Percentiles rank a stretch among this genome's conserved stretches.
Evolutionary conservation across 2,113 vertebrate genomes (phyloP).

Genomic region (Pipra filicauda): DNA sequence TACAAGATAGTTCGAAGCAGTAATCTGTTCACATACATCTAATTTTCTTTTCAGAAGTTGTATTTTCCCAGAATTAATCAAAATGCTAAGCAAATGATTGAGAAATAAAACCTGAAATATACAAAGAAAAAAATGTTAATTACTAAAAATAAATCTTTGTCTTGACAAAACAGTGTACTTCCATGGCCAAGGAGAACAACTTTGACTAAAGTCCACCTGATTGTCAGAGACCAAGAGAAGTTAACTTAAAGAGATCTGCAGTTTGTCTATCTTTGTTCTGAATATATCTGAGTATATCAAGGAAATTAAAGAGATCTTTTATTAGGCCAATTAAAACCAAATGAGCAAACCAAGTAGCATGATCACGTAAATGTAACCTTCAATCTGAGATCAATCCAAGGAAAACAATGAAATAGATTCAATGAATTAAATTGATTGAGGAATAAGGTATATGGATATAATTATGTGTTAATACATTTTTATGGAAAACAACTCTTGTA

Average conservation of each 20-base stretch:
- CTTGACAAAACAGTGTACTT: neutral
- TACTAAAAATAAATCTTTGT: neutral
- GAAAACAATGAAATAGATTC: neutral
- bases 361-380: neutral
- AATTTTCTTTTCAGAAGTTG: neutral
- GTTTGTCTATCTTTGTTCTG: neutral
- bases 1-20: neutral
- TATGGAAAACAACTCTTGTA: neutral
- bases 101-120: neutral
- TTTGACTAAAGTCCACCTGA: neutral
- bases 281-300: neutral
- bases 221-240: neutral
- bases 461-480: neutral
- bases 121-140: fast-evolving
- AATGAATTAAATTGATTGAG: neutral
- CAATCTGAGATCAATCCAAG: neutral
- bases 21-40: neutral
- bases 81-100: neutral
- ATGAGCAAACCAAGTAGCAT: neutral
- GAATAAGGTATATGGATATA: neutral
- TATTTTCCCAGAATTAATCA: neutral
- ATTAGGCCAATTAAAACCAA: neutral
- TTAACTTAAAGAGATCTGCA: neutral
- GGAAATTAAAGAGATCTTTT: neutral
- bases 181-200: neutral